Conservation (phyloP, 92 coral and sea anemone genomes). For the Epizoanthus scotinus region DNA sequence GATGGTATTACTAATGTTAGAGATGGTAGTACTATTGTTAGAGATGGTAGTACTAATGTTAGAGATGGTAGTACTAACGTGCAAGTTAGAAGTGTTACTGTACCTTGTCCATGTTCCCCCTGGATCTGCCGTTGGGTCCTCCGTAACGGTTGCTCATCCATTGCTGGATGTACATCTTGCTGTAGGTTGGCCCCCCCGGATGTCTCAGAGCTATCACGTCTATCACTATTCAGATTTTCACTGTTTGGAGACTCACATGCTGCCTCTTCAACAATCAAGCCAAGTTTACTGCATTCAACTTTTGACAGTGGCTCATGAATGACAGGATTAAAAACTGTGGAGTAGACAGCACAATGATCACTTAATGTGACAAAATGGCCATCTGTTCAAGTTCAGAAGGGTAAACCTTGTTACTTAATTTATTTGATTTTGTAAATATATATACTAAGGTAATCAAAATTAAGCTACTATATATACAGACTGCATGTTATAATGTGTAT, state of each 20-base stretch:
- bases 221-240: background rate
- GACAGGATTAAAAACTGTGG: conserved; percentile 81
- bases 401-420: too few species aligned
- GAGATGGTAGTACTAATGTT: too few species aligned
- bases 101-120: conserved; percentile 40
- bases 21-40: too few species aligned
- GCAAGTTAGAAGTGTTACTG: background rate
- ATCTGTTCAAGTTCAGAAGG: too few species aligned
- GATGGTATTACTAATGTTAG: too few species aligned
- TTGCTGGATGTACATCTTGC: background rate
- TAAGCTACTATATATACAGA: too few species aligned
- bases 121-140: background rate
- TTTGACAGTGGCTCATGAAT: conserved; percentile 86
- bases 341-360: background rate
- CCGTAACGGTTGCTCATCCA: background rate
- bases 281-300: conserved; percentile 41
- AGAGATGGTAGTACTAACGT: too few species aligned
- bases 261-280: conserved; percentile 27
- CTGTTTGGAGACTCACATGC: background rate
- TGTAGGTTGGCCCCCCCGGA: background rate
- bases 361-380: background rate
- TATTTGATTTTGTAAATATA: too few species aligned
- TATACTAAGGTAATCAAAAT: too few species aligned
- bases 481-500: too few species aligned
- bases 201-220: background rate